Evolutionary conservation across 2,888 invertebrate species (phyloP).

Genomic region (Brachycybe producta): DNA sequence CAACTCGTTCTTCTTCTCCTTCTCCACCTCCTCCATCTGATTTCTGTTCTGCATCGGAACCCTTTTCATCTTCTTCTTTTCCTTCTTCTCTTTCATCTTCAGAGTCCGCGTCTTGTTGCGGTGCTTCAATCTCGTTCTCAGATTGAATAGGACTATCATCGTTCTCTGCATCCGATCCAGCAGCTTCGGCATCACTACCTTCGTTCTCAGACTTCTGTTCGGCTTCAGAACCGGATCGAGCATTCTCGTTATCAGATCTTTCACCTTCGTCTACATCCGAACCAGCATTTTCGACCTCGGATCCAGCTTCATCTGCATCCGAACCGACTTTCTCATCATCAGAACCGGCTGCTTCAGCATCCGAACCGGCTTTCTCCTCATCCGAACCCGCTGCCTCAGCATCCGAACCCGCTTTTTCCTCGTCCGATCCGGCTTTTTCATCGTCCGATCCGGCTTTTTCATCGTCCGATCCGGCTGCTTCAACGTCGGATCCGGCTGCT

Average conservation of each 20-base stretch:
- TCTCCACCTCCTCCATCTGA: not conserved
- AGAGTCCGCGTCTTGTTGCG: not conserved
- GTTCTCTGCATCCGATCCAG: constrained; percentile 3
- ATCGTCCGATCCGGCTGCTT: not conserved
- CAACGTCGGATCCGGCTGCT: not conserved
- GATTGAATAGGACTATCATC: too few species aligned
- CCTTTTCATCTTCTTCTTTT: not conserved
- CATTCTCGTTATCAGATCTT: not conserved
- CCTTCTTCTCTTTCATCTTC: constrained; percentile 1
- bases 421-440: not conserved
- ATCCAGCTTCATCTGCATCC: not conserved
- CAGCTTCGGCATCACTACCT: not conserved
- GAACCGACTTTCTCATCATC: not conserved
- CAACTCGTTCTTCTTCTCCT: not conserved
- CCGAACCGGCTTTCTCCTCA: not conserved
- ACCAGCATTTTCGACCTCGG: not conserved
- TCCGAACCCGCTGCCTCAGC: constrained; percentile 5
- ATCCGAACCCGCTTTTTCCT: not conserved
- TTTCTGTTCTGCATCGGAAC: constrained; percentile 3
- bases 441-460: not conserved
- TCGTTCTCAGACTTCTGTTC: constrained; percentile 5
- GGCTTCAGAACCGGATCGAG: not conserved
- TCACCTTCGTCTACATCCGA: not conserved
- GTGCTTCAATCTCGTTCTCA: not conserved
- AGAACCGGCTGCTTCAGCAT: not conserved